Evolutionary conservation across 2,888 invertebrate species (phyloP).

Genomic region (Dichetophora obliterata): DNA sequence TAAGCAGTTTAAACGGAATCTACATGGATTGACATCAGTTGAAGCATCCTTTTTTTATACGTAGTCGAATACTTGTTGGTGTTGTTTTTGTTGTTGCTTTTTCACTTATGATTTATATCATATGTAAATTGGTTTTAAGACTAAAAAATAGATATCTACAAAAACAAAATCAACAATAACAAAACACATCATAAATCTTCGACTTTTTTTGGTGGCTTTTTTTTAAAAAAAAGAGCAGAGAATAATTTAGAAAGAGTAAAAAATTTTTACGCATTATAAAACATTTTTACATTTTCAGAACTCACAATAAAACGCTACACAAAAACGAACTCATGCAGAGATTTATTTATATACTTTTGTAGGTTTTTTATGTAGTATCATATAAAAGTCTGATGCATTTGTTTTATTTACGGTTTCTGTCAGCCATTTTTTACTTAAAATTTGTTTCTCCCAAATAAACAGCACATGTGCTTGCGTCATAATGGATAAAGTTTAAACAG

Average conservation of each 20-base stretch:
- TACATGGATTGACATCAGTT: too few species aligned
- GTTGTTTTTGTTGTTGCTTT: background rate
- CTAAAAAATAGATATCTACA: slow-evolving; percentile 20
- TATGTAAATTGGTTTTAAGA: slow-evolving; percentile 22
- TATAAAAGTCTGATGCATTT: background rate
- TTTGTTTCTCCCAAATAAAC: background rate
- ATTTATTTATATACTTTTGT: background rate
- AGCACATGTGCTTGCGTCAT: slow-evolving; percentile 4
- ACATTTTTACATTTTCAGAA: background rate
- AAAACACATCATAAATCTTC: background rate
- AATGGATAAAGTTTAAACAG: slow-evolving; percentile 15
- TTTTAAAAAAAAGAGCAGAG: background rate
- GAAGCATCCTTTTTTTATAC: too few species aligned
- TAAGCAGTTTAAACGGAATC: too few species aligned
- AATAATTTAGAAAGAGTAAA: background rate
- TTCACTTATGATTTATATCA: slow-evolving; percentile 15
- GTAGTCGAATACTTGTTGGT: background rate
- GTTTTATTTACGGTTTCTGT: background rate
- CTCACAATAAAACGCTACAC: too few species aligned
- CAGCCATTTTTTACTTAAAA: background rate
- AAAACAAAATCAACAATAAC: background rate
- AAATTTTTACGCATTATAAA: background rate
- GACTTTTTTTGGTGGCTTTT: background rate
- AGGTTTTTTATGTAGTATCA: background rate
- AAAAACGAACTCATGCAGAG: background rate